Evolutionary conservation across 2,797 vertebrate species (phyloP), one percentile per base, ranked within the genome.

Genomic region (Necrosyrtes monachus): DNA sequence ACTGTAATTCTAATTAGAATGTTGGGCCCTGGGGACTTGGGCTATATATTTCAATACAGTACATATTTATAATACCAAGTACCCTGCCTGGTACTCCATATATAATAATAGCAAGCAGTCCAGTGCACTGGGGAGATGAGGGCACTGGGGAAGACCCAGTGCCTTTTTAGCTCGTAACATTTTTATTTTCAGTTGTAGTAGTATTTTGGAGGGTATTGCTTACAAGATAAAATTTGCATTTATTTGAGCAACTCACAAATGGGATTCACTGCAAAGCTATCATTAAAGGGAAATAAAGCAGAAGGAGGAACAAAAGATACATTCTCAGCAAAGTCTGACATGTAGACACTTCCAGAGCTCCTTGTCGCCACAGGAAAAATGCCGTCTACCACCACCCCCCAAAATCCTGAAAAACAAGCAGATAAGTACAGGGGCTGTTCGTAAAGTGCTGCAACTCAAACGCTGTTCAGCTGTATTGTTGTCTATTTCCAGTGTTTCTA

Each of bases 201-300:
- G 37, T 87, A 39, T 94, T 94, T 94, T 94, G 78, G 72, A 79
- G 74, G 63, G 53, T 95, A 81, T 96, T 93, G 79, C 88, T 95
- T 91, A 70, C 83, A 59, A 75, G 68, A 93, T 84, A 88, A 93
- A 91, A 97, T 97, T 93, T 97, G 73, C 92, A 94, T 97, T 96
- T 89, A 70, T 97, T 94, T 89, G 72, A 94, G 78, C 76, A 96
- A 37, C 65, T 63, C 77, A 81, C 28, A 56, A 96, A 94, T 80
- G 59, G 51, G 35, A 86, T 88, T 93, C 51, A 24, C 57, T 74
- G 73, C 95, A 96, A 96, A 97, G 88, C 75, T 95, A 43, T 96
- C 79, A 94, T 96, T 97, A 96, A 96, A 94, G 72, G 94, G 82
- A 97, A 96, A 94, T 93, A 98, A 93, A 93, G 86, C 69, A 85